A percentile compares a stretch with the other conserved stretches of the same genome.
These are phyloP conservation scores for Drosophila malerkotliana DNA, from an alignment of 1,140 invertebrate genomes.

Conservation along the genomic window DNA sequence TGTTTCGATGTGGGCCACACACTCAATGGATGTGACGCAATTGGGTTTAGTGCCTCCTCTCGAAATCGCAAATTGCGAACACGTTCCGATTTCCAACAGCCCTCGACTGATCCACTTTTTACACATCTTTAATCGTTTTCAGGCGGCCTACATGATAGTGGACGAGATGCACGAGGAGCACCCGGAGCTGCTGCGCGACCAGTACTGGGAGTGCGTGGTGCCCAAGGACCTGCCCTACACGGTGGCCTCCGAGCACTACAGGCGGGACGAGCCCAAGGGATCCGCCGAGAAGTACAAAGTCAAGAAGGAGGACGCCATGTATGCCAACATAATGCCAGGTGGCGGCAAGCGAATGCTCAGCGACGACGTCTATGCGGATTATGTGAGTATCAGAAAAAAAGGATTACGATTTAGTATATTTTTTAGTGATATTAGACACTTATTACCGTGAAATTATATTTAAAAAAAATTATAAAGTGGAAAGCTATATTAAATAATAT, in stretches of 20 bases:
- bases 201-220: slow-evolving; percentile 96
- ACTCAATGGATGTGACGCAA: slow-evolving; percentile 63
- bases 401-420: too few species aligned
- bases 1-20: slow-evolving; percentile 36
- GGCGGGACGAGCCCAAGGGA: slow-evolving; percentile 91
- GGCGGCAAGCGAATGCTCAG: slow-evolving; percentile 85
- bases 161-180: slow-evolving; percentile 96
- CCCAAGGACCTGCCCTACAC: slow-evolving; percentile 94
- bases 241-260: slow-evolving; percentile 92
- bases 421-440: too few species aligned
- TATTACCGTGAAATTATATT: too few species aligned
- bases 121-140: slow-evolving; percentile 52
- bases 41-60: slow-evolving; percentile 47
- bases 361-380: slow-evolving; percentile 94
- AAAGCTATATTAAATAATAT: too few species aligned
- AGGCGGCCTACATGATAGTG: slow-evolving; percentile 95
- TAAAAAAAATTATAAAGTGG: too few species aligned
- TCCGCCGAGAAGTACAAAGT: slow-evolving; percentile 93
- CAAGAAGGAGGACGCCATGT: slow-evolving; percentile 91
- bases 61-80: slow-evolving; percentile 57
- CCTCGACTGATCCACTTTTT: slow-evolving; percentile 55
- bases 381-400: slow-evolving; percentile 86
- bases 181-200: slow-evolving; percentile 93
- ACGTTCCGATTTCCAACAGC: slow-evolving; percentile 46
- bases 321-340: slow-evolving; percentile 87